Evolutionary conservation across 2,797 vertebrate species (phyloP).

Genomic region (Tamandua tetradactyla): DNA sequence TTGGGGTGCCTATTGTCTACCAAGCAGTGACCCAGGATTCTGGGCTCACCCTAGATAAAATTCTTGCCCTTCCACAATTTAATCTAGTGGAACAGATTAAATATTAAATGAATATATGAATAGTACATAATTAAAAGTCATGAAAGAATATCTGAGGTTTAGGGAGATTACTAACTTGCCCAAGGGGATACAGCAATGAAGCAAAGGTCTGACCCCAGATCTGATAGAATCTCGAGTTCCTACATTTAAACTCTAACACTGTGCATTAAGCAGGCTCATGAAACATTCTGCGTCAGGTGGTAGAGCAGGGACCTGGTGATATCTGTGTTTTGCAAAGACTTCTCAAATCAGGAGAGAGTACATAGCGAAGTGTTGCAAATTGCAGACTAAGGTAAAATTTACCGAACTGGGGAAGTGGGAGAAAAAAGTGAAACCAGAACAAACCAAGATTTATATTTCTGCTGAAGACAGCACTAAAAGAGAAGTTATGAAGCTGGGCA

Average conservation of each 20-base stretch:
- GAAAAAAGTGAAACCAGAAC: not conserved
- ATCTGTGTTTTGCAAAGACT: not conserved
- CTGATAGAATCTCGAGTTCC: not conserved
- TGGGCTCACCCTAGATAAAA: not conserved
- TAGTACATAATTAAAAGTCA: not conserved
- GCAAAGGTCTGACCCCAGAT: rapidly evolving
- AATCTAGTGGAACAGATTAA: not conserved
- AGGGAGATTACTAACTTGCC: not conserved
- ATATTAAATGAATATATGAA: not conserved
- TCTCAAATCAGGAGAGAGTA: not conserved
- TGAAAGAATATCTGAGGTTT: not conserved
- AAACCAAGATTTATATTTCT: not conserved
- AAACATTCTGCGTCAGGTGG: not conserved
- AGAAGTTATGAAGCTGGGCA: not conserved
- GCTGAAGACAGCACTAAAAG: slow-evolving; percentile 32
- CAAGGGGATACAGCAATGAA: not conserved
- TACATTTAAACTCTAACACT: not conserved
- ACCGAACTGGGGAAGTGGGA: not conserved
- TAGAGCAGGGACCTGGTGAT: not conserved
- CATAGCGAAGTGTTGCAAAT: not conserved
- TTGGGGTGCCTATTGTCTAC: not conserved
- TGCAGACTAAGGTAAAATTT: not conserved
- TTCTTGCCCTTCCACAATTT: not conserved
- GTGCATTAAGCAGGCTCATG: not conserved
- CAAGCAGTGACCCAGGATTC: not conserved